Percentiles rank a stretch among this genome's conserved stretches.
Evolutionary conservation across 2,797 vertebrate genomes (phyloP).

Genomic region (Fistularia commersonii): DNA sequence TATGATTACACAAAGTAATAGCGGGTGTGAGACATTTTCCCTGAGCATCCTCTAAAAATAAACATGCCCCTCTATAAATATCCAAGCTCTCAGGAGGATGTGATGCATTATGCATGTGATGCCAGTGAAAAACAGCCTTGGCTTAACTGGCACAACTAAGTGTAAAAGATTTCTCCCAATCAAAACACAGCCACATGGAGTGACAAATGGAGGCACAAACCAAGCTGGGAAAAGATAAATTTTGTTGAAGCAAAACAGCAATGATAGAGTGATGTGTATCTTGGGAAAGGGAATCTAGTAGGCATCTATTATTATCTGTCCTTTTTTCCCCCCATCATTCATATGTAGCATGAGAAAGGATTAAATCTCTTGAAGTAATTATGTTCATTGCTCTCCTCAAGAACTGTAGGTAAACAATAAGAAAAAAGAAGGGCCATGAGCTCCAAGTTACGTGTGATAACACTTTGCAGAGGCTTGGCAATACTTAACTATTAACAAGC

Average conservation of each 20-base stretch:
- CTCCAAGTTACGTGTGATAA: constrained; percentile 31
- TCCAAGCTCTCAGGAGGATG: constrained; percentile 47
- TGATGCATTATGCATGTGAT: constrained; percentile 69
- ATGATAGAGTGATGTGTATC: constrained; percentile 18
- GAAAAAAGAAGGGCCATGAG: constrained; percentile 28
- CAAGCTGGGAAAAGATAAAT: constrained; percentile 32
- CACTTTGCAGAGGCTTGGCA: constrained; percentile 32
- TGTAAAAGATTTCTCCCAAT: constrained; percentile 18
- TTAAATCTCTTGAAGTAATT: constrained; percentile 41
- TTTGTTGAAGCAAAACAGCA: constrained; percentile 41
- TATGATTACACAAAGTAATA: constrained; percentile 51
- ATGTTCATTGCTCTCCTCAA: constrained; percentile 28
- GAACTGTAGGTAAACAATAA: constrained; percentile 29
- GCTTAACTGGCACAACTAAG: constrained; percentile 44
- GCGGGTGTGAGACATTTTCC: constrained; percentile 47
- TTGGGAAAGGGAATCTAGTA: constrained; percentile 10
- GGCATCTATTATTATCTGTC: constrained; percentile 30
- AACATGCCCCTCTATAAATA: constrained; percentile 69
- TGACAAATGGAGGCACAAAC: constrained; percentile 4
- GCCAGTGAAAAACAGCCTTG: constrained; percentile 38
- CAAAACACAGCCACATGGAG: constrained; percentile 4
- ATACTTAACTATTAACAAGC: constrained; percentile 58
- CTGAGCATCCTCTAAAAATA: constrained; percentile 66
- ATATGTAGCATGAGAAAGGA: constrained; percentile 28
- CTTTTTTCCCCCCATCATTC: constrained; percentile 27